Conservation (phyloP, 2,797 vertebrate genomes). For the Arrhamphus sclerolepis region DNA sequence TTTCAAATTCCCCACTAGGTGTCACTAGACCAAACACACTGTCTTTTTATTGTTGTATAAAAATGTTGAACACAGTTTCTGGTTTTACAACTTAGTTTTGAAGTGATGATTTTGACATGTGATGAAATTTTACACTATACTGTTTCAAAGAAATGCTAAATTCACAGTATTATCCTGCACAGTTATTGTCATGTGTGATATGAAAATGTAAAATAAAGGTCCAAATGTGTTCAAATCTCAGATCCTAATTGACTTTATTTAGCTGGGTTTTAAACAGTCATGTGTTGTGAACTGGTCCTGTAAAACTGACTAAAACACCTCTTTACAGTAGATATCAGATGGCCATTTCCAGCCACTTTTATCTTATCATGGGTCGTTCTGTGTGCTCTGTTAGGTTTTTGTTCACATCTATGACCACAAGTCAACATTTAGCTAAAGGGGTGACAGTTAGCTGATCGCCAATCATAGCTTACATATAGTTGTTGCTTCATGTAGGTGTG, state of each 20-base stretch:
- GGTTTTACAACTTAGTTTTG: constrained; percentile 3
- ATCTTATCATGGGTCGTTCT: too few species aligned
- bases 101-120: constrained; percentile 8
- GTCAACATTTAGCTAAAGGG: too few species aligned
- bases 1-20: not conserved
- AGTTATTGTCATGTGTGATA: constrained; percentile 25
- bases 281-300: not conserved
- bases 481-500: too few species aligned
- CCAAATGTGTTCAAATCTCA: constrained; percentile 40
- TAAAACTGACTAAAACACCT: constrained; percentile 1
- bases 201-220: constrained; percentile 41
- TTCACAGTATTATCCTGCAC: constrained; percentile 61
- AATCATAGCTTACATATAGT: too few species aligned
- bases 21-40: not conserved
- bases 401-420: too few species aligned
- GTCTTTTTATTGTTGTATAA: constrained; percentile 1
- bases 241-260: constrained; percentile 12
- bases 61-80: not conserved
- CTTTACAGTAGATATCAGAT: not conserved
- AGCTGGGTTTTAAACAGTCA: too few species aligned
- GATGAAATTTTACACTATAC: constrained; percentile 49
- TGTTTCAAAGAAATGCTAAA: constrained; percentile 46
- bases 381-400: too few species aligned
- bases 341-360: too few species aligned
- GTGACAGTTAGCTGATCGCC: too few species aligned